These are phyloP conservation scores for Triplophysa dalaica DNA, from an alignment of 2,113 vertebrate genomes.

Conservation along the genomic window DNA sequence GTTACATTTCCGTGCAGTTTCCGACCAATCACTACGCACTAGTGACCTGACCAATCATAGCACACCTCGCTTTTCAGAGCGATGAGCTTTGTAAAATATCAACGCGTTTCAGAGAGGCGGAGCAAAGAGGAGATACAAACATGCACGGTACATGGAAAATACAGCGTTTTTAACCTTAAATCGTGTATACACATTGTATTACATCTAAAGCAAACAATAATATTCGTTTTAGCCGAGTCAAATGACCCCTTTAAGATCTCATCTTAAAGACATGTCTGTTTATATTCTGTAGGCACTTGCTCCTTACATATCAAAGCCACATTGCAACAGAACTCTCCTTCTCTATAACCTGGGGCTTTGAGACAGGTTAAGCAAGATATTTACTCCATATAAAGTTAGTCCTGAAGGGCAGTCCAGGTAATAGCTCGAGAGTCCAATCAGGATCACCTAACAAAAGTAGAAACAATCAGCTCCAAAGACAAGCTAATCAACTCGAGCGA, in stretches of 20 bases:
- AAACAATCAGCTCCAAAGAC: slow-evolving; percentile 34
- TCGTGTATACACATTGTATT: too few relatives aligned
- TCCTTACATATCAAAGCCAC: neutral
- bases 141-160: too few relatives aligned
- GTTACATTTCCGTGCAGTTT: too few relatives aligned
- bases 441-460: slow-evolving; percentile 53
- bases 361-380: neutral
- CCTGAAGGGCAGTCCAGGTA: slow-evolving; percentile 31
- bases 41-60: too few relatives aligned
- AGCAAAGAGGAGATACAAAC: too few relatives aligned
- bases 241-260: neutral
- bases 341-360: neutral
- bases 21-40: too few relatives aligned
- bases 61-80: too few relatives aligned
- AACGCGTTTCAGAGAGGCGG: too few relatives aligned
- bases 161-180: too few relatives aligned
- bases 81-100: too few relatives aligned
- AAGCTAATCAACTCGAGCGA: slow-evolving; percentile 48
- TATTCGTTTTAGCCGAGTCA: too few relatives aligned
- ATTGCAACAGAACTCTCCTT: neutral
- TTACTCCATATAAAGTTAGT: neutral
- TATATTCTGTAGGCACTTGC: neutral
- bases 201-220: too few relatives aligned
- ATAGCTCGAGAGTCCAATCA: slow-evolving; percentile 39
- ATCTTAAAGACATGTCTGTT: neutral